Evolutionary conservation across 2,888 invertebrate genomes (phyloP).

Genomic region (Lasioglossum marginatum): DNA sequence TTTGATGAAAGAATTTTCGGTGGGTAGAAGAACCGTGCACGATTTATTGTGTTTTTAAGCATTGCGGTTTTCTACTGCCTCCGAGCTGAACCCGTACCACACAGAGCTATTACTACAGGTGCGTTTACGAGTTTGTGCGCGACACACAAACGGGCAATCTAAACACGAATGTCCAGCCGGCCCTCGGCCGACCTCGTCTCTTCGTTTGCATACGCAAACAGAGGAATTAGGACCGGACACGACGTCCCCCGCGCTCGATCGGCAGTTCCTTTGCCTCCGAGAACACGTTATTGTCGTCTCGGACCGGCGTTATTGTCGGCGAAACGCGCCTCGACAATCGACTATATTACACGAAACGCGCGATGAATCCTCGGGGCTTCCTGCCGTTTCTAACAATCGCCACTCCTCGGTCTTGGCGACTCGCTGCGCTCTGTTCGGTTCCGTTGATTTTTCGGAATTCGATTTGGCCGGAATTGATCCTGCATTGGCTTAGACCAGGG

Average conservation of each 20-base stretch:
- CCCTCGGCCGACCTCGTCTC: constrained; percentile 50
- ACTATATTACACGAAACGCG: constrained; percentile 50
- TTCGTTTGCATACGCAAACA: constrained; percentile 81
- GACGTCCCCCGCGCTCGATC: constrained; percentile 37
- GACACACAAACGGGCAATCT: constrained; percentile 12
- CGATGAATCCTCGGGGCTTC: constrained; percentile 29
- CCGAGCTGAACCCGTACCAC: neutral
- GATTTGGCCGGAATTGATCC: neutral
- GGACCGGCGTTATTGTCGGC: constrained; percentile 57
- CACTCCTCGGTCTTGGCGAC: neutral
- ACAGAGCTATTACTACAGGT: constrained; percentile 2
- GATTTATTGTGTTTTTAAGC: neutral
- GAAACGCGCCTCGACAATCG: constrained; percentile 64
- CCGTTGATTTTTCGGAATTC: constrained; percentile 14
- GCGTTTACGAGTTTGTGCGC: constrained; percentile 23
- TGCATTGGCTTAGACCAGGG: neutral
- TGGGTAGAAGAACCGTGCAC: neutral
- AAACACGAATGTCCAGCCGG: constrained; percentile 10
- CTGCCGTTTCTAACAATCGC: neutral
- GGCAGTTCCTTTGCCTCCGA: constrained; percentile 48
- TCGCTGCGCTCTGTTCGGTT: too few relatives aligned
- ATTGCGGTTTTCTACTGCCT: neutral
- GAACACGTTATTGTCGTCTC: constrained; percentile 62
- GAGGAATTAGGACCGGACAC: constrained; percentile 68
- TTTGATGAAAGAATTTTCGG: neutral